Conservation (phyloP, 2,797 vertebrate genomes). For the Cebuella pygmaea region DNA sequence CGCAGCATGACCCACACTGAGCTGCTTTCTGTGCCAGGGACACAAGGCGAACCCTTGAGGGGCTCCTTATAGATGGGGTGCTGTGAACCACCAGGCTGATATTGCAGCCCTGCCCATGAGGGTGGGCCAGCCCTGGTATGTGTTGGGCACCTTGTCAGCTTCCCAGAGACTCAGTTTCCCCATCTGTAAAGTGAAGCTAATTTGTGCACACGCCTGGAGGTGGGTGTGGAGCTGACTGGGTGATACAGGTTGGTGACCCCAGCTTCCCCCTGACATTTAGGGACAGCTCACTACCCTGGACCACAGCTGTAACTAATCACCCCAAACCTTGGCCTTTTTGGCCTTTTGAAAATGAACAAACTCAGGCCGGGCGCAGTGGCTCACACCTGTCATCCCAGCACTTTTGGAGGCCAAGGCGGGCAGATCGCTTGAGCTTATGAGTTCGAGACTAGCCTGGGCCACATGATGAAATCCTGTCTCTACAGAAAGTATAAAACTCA, state of each 20-base stretch:
- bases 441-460: no score
- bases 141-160: neutral
- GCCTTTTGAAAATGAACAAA: neutral
- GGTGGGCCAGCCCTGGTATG: neutral
- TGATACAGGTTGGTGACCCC: neutral
- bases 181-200: rapidly evolving
- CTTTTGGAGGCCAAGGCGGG: no score
- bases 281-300: no score
- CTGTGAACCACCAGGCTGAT: neutral
- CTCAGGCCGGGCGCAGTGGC: neutral
- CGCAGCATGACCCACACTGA: rapidly evolving
- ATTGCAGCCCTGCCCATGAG: neutral
- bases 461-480: no score
- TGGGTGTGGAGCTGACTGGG: neutral
- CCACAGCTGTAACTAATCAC: no score
- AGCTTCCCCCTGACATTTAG: no score
- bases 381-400: no score
- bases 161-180: neutral
- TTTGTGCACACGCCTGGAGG: rapidly evolving
- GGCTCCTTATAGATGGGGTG: neutral
- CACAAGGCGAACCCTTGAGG: rapidly evolving
- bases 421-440: no score
- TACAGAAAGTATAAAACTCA: no score
- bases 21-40: neutral
- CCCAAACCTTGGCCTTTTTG: neutral